Conservation (phyloP, 2,797 vertebrate species). For the Urophycis tenuis region DNA sequence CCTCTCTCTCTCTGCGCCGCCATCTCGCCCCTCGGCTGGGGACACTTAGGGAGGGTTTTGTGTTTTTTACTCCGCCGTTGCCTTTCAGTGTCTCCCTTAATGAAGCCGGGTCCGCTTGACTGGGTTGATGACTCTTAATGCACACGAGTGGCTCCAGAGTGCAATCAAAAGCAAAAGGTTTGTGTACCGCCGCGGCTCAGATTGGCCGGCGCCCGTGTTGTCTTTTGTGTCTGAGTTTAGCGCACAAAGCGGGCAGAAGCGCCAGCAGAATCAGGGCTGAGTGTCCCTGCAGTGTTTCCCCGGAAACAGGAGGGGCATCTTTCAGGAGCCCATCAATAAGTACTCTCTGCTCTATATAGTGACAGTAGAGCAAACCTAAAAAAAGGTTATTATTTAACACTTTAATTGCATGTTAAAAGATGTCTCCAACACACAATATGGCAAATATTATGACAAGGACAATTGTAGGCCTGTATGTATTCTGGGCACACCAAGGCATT, state of each 20-base stretch:
- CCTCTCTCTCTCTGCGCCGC: no score
- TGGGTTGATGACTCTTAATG: slow-evolving; percentile 66
- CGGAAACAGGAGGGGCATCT: neutral
- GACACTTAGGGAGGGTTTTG: no score
- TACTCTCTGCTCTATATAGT: no score
- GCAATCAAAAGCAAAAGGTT: slow-evolving; percentile 63
- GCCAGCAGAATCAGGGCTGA: slow-evolving; percentile 14
- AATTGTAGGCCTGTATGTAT: neutral
- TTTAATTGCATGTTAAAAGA: no score
- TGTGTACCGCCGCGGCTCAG: slow-evolving; percentile 18
- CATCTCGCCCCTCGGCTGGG: neutral
- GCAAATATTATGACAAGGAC: no score
- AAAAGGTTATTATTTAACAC: no score
- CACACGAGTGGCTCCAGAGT: slow-evolving; percentile 65
- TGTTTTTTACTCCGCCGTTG: slow-evolving; percentile 2
- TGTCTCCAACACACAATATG: no score
- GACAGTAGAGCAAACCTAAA: no score
- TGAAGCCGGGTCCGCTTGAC: slow-evolving; percentile 56
- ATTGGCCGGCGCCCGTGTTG: slow-evolving; percentile 34
- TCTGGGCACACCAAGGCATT: neutral
- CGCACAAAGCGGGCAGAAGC: slow-evolving; percentile 12
- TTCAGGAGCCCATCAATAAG: no score
- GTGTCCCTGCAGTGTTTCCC: neutral
- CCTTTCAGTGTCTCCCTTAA: slow-evolving; percentile 52
- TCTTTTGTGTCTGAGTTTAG: slow-evolving; percentile 41